Conservation (phyloP, 2,113 vertebrate genomes). For the Tursiops truncatus region DNA sequence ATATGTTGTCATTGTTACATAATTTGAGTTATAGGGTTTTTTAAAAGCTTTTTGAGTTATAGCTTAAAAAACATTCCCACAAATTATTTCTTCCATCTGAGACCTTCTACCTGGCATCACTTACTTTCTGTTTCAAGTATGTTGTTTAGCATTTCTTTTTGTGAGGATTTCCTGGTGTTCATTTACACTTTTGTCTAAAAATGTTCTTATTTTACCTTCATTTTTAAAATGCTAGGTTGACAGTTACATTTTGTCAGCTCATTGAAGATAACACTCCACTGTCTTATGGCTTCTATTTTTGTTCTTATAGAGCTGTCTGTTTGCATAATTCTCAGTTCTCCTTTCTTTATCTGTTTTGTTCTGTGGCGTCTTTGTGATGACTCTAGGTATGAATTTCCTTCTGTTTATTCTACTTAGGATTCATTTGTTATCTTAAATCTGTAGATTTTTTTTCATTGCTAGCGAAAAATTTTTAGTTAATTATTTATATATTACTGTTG, state of each 20-base stretch:
- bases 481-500: neutral
- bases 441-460: neutral
- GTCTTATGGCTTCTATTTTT: neutral
- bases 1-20: neutral
- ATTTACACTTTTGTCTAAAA: neutral
- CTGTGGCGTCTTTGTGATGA: neutral
- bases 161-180: neutral
- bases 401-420: neutral
- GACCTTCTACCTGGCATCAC: neutral
- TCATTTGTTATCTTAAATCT: neutral
- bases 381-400: neutral
- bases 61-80: neutral
- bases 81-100: neutral
- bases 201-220: neutral
- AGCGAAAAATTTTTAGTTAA: neutral
- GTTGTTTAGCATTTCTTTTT: neutral
- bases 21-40: neutral
- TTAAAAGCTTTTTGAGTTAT: neutral
- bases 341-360: neutral
- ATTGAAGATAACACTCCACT: neutral
- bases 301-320: neutral
- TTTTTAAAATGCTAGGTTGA: neutral
- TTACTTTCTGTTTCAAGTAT: neutral
- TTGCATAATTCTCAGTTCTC: neutral
- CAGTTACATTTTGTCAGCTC: neutral